Evolutionary conservation across 35 echinoderm and acorn worm species (phyloP).

Genomic region (Ophioderma brevispina): DNA sequence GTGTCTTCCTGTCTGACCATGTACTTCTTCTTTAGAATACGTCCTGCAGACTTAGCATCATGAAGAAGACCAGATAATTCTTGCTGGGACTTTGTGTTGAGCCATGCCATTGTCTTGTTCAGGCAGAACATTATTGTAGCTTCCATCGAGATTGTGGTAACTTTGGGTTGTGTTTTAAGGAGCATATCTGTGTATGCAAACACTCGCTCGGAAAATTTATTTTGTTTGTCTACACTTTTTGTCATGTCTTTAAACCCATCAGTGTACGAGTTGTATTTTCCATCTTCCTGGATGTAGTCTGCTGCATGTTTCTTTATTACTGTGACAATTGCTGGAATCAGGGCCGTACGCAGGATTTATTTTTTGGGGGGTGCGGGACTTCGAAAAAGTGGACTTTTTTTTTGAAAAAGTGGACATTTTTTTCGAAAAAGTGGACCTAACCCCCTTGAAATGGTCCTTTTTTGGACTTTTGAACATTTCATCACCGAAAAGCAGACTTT

Average conservation of each 20-base stretch:
- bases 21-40: background rate
- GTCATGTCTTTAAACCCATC: background rate
- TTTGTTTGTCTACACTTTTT: background rate
- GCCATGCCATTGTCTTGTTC: background rate
- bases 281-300: background rate
- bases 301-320: background rate
- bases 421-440: no score
- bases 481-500: no score
- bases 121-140: slow-evolving; percentile 9
- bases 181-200: slow-evolving; percentile 2
- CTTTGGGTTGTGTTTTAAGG: background rate
- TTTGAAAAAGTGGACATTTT: no score
- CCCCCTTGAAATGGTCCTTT: no score
- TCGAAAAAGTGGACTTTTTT: no score
- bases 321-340: no score
- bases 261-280: background rate
- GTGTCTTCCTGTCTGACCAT: background rate
- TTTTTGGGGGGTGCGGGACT: no score
- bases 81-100: background rate
- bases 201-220: slow-evolving; percentile 5
- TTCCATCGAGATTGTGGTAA: background rate
- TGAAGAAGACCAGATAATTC: background rate
- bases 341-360: no score
- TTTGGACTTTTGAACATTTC: no score
- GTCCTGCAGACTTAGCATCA: background rate